A percentile compares a stretch with the other conserved stretches of the same genome.
Evolutionary conservation across 2,888 invertebrate genomes (phyloP).

Genomic region (Nemotelus pantherinus): DNA sequence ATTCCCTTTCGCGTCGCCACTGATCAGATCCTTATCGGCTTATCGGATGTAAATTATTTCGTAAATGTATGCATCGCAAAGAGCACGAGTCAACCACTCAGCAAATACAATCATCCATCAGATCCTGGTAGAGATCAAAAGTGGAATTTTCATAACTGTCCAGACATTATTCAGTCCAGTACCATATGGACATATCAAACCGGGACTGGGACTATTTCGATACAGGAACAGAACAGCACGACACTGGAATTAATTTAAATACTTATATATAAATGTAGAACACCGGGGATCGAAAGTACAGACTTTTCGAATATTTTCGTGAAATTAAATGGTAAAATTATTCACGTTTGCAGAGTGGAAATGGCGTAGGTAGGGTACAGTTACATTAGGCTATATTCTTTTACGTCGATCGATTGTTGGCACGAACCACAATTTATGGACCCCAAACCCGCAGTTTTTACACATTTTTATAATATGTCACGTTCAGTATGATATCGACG

Average conservation of each 20-base stretch:
- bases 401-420: constrained; percentile 17
- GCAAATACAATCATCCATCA: constrained; percentile 5
- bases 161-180: not conserved
- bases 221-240: not conserved
- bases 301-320: not conserved
- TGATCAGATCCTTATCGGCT: constrained; percentile 4
- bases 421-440: constrained; percentile 36
- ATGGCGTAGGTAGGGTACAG: not conserved
- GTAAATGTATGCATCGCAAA: constrained; percentile 34
- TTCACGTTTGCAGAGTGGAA: constrained; percentile 14
- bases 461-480: constrained; percentile 26
- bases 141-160: constrained; percentile 5
- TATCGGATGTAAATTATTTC: constrained; percentile 33
- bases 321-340: constrained; percentile 31
- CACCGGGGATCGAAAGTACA: not conserved
- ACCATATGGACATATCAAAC: constrained; percentile 9
- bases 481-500: not conserved
- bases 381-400: not conserved
- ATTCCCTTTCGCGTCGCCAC: not conserved
- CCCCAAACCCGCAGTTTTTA: constrained; percentile 41
- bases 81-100: constrained; percentile 41
- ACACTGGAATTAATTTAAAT: not conserved
- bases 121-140: not conserved
- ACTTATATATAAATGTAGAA: not conserved
- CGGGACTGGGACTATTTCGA: not conserved